Evolutionary conservation across 2,888 invertebrate species (phyloP).

Genomic region (Andrena minutula): DNA sequence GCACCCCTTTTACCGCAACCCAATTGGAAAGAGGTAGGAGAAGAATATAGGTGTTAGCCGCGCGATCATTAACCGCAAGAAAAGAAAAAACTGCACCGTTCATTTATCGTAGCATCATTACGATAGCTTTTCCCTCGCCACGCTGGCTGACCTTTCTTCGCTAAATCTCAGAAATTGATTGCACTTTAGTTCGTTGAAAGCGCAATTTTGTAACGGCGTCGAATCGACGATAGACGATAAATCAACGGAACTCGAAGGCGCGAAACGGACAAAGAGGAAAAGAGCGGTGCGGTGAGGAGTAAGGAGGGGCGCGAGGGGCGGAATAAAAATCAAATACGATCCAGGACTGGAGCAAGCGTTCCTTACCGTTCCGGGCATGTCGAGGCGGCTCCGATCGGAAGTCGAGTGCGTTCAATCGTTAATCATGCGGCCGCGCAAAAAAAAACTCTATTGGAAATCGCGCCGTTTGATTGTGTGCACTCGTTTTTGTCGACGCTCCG

Average conservation of each 20-base stretch:
- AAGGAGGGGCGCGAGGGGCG: slow-evolving; percentile 46
- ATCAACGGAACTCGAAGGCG: slow-evolving; percentile 78
- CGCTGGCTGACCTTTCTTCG: background rate
- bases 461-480: slow-evolving; percentile 67
- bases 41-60: too few relatives aligned
- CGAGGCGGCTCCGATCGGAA: slow-evolving; percentile 81
- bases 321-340: slow-evolving; percentile 55
- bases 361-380: slow-evolving; percentile 73
- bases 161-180: slow-evolving; percentile 15
- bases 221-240: slow-evolving; percentile 77
- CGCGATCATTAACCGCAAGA: background rate
- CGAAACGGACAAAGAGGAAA: slow-evolving; percentile 64
- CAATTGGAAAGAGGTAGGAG: too few relatives aligned
- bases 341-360: slow-evolving; percentile 59
- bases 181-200: slow-evolving; percentile 12
- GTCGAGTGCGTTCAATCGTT: slow-evolving; percentile 84
- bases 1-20: too few relatives aligned
- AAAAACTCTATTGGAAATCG: slow-evolving; percentile 80
- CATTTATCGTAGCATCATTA: background rate
- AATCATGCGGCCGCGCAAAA: slow-evolving; percentile 81
- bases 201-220: slow-evolving; percentile 52
- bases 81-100: background rate
- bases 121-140: background rate
- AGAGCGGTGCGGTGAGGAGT: slow-evolving; percentile 29
- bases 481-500: slow-evolving; percentile 73